Conservation (phyloP, 1,140 invertebrate genomes). For the Drosophila prosaltans region DNA sequence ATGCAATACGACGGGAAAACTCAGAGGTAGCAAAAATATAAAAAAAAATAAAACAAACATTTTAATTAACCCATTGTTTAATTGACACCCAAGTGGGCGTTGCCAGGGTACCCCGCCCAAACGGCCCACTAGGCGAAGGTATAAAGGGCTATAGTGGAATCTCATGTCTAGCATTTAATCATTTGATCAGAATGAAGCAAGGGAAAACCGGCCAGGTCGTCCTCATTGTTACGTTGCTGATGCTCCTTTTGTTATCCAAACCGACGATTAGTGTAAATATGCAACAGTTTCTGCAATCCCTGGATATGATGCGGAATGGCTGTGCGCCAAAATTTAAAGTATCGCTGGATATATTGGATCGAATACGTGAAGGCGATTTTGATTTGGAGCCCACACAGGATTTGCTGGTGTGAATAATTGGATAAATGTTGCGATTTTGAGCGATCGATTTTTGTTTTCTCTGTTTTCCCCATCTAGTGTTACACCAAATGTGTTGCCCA, state of each 20-base stretch:
- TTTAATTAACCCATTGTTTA: slow-evolving; percentile 15
- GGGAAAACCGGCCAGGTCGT: slow-evolving; percentile 11
- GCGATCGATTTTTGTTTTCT: background rate
- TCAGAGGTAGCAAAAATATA: background rate
- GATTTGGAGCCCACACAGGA: slow-evolving; percentile 49
- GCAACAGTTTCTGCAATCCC: slow-evolving; percentile 71
- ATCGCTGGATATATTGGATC: slow-evolving; percentile 50
- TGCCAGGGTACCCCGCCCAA: background rate
- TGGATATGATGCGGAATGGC: slow-evolving; percentile 77
- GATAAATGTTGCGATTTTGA: background rate
- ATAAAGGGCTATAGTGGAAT: background rate
- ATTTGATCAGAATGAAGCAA: slow-evolving; percentile 25
- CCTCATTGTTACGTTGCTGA: slow-evolving; percentile 35
- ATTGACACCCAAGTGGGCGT: slow-evolving; percentile 1
- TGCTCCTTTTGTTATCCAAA: slow-evolving; percentile 9
- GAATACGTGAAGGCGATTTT: slow-evolving; percentile 65
- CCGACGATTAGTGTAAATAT: slow-evolving; percentile 56
- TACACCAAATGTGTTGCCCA: slow-evolving; percentile 77
- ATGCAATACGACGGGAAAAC: slow-evolving; percentile 13
- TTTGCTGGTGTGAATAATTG: slow-evolving; percentile 47
- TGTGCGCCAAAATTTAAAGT: slow-evolving; percentile 72
- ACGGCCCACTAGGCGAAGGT: background rate
- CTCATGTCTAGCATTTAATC: slow-evolving; percentile 7
- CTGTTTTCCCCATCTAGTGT: slow-evolving; percentile 43
- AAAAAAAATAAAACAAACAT: slow-evolving; percentile 2